Evolutionary conservation across 2,888 invertebrate species (phyloP), one percentile per base, ranked within the genome.

Genomic region (Neoaliturus tenellus): DNA sequence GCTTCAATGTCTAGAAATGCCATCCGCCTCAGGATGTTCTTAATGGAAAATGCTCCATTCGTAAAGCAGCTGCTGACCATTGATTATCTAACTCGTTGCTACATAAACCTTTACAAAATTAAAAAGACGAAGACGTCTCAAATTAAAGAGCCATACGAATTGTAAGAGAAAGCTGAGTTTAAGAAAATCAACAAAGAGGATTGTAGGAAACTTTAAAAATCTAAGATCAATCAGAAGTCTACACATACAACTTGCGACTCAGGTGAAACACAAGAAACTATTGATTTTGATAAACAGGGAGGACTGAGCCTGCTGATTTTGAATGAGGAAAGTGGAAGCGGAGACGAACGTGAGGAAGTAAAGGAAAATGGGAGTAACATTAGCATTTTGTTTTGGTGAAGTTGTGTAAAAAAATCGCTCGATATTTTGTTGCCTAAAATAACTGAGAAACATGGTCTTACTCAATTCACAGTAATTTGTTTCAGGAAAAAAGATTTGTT

Each of bases 1-100:
- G 62, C 62, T 62, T 80, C 28, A 28, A 80, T 80, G 23, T 80
- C 44, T 80, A 55, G 12, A 80, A 31, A 80, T 80, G 80, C n/a
- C 62, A 62, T 28, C 62, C 62, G 14, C 62, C 20, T 62, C 62
- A 62, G 12, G 62, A 62, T 14, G 10, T 62, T 12, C 62, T 62
- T 62, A 55, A 62, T 62, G 62, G 62, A 62, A 62, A 62, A 8
- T 62, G 62, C 62, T 62, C 62, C 23, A 62, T 62, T 62, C 62
- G 62, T 20, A 62, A 62, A 17, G 62, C 62, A 31, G 62, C 62
- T 62, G 10, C 62, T 62, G 62, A 62, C 62, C 62, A 62, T 62
- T n/a, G 31, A 4, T 28, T 62, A 62, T 62, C 62, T 23, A 62
- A 62, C 20, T 62, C n/a, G 17, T 20, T 62, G 62, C 31, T 62